Percentiles rank a stretch among this genome's conserved stretches.
These are phyloP conservation scores for Pycnomerus fuliginosus DNA, from an alignment of 2,888 invertebrate species.

Conservation along the genomic window DNA sequence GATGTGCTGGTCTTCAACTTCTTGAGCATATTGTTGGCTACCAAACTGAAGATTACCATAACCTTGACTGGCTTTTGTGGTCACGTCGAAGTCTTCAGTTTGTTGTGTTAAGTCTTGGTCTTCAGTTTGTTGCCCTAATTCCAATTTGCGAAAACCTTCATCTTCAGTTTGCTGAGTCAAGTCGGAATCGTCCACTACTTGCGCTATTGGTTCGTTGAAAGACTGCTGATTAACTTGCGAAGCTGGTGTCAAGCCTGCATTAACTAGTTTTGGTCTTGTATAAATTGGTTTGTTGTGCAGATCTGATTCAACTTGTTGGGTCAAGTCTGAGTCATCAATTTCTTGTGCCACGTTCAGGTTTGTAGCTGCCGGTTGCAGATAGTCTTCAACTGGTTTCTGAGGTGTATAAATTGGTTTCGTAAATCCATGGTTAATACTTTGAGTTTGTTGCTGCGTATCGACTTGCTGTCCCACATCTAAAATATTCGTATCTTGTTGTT, in stretches of 20 bases:
- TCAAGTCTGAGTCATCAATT: background rate
- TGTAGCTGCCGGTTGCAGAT: too few relatives aligned
- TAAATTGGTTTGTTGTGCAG: constrained; percentile 1
- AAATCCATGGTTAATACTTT: background rate
- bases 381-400: too few relatives aligned
- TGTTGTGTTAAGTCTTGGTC: constrained; percentile 18
- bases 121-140: constrained; percentile 15
- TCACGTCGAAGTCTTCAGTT: constrained; percentile 9
- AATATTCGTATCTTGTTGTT: too few relatives aligned
- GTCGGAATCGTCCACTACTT: constrained; percentile 4
- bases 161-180: constrained; percentile 10
- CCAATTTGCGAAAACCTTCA: background rate
- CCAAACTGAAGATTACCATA: background rate
- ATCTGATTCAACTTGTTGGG: background rate
- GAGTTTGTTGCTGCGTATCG: constrained; percentile 1
- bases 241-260: background rate
- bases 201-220: constrained; percentile 1
- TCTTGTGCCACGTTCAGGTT: background rate
- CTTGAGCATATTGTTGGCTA: too few relatives aligned
- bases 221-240: too few relatives aligned
- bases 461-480: constrained; percentile 5
- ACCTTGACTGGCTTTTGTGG: background rate
- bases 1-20: constrained; percentile 15
- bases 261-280: constrained; percentile 1
- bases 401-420: too few relatives aligned